Evolutionary conservation across 2,113 vertebrate species (phyloP), one percentile per base, ranked within the genome.

Genomic region (Alligator sinensis): DNA sequence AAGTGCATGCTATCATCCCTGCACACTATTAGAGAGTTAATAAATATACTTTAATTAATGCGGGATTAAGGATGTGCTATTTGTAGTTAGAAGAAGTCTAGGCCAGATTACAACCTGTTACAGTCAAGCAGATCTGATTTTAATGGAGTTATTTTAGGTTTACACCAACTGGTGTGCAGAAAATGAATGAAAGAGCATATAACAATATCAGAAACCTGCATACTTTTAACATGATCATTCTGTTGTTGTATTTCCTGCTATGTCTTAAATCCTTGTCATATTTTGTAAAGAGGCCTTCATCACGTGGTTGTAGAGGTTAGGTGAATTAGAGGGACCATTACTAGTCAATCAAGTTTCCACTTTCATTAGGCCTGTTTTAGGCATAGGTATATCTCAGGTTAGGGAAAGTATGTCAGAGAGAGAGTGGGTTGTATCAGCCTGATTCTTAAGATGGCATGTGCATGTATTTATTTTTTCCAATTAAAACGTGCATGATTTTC

Each of bases 171-270:
- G 47, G 16, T 7, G 55, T 74, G 47, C 55, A 64, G 82, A 3
- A 75, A 74, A 47, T 38, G 11, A 22, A 74, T 47, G 21, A 74
- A 74, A 24, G 9, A 34, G 19, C 47, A 6, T 28, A 16, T 18
- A 0, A 1, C 0, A 0, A 57, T 55, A 19, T 34, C 30, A 9
- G 1, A 15, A 2, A 59, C 19, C 57, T 47, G n/a, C 54, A 38
- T 1, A 1, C 24, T 59, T 62, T 1, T 2, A n/a, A 66, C 2
- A 18, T 3, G 54, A 82, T n/a, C 17, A 15, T 12, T 34, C 17
- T 13, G 2, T 14, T 0, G 0, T 18, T 9, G 54, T 1, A 0
- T 54, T n/a, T 55, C 34, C 70, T 74, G 38, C 22, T 6, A 14
- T 47, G 21, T 25, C 34, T 7, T 74, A 13, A 30, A 24, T 24